These are phyloP conservation scores for Uloborus diversus DNA, from an alignment of 1,140 invertebrate species.

Conservation along the genomic window DNA sequence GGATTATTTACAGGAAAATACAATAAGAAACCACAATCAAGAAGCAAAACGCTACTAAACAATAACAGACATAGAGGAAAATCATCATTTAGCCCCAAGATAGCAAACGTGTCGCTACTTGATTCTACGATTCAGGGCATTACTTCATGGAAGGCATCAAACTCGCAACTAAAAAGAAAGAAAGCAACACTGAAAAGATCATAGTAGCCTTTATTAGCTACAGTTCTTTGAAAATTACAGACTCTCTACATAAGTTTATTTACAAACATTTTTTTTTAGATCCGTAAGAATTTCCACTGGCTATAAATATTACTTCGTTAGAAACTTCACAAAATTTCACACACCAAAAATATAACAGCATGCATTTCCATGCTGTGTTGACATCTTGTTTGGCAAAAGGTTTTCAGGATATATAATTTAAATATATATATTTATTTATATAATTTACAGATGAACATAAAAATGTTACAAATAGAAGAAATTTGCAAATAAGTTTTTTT, in stretches of 20 bases:
- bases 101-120: too few species aligned
- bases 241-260: conserved; percentile 40
- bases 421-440: not conserved
- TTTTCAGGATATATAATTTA: not conserved
- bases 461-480: too few species aligned
- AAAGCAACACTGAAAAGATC: conserved; percentile 18
- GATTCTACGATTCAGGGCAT: too few species aligned
- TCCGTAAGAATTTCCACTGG: conserved; percentile 14
- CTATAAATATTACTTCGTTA: conserved; percentile 22
- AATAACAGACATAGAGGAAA: too few species aligned
- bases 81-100: too few species aligned
- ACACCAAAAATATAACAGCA: conserved; percentile 49
- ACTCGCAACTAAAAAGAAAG: conserved; percentile 1
- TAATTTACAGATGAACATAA: not conserved
- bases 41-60: too few species aligned
- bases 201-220: conserved; percentile 47
- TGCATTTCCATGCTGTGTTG: not conserved
- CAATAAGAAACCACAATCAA: too few species aligned
- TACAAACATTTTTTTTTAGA: conserved; percentile 26
- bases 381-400: conserved; percentile 19
- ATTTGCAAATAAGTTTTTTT: too few species aligned
- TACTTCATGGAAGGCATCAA: too few species aligned
- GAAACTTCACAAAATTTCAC: conserved; percentile 17
- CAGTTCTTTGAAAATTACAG: conserved; percentile 45
- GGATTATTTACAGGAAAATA: too few species aligned